Base-by-base conservation (phyloP, 2,113 vertebrate species). In the Psephotus haematonotus region DNA sequence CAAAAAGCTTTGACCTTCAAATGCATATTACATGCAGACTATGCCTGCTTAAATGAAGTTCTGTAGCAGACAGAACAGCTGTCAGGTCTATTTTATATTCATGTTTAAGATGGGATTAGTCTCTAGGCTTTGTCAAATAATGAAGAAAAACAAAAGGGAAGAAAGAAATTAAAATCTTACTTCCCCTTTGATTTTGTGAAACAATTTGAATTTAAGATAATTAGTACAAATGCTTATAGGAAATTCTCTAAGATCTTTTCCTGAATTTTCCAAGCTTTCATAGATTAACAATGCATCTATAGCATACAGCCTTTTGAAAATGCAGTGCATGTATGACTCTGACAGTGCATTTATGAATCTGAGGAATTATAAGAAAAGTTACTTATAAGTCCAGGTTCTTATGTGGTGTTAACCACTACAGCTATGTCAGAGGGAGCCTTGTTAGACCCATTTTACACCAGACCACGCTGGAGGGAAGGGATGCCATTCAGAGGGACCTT, bases 91-190 rank as follows among this genome's bases (percentile, higher is more conserved):
- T 92, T 97, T 95, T 94, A 97, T 82, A 97, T 97, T 96, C 95
- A 95, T 96, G 82, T 97, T 96, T 94, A 96, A 96, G 59, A 93
- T 94, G 77, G 87, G 95, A 97, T 97, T 97, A 96, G 60, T 91
- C 91, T 95, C 87, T 90, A 94, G 95, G 87, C 85, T 95, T 97
- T 94, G 77, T 91, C 86, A 96, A 97, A 97, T 96, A 95, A 95
- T 59, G 87, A 91, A 91, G 67, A 84, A 94, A 96, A 96, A 95
- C 79, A 92, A 97, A 95, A 90, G n/a, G 44, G 60, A 39, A 90
- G 19, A 84, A 91, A 90, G 70, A 96, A 96, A 97, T 96, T 95
- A 93, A 96, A 96, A 90, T 77, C 47, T 86, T 90, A 92, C 97
- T 93, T 94, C 92, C 84, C 80, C 49, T 93, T 95, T 89, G 82